Evolutionary conservation across 2,797 vertebrate genomes (phyloP), one percentile per base, ranked within the genome.

Genomic region (Tangara arthus): DNA sequence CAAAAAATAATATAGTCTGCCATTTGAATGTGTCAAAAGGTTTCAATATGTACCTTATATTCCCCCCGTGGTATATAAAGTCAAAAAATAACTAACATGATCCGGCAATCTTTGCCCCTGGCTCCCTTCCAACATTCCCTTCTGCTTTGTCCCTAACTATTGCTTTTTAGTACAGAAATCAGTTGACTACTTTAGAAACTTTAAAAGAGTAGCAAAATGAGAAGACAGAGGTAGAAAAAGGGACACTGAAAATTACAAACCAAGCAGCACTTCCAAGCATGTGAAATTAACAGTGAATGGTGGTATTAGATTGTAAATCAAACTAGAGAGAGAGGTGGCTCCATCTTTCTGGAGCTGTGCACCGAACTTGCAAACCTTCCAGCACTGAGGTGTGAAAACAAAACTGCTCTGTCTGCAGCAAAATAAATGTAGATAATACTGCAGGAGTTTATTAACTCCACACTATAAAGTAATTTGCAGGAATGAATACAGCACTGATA

Each of bases 41-140:
- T 70, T 82, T 86, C 39, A 55, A 9, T 8, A 41, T 6, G 2
- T 46, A 68, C 15, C 15, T 75, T 71, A 12, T 22, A 63, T 12
- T 34, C 3, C 13, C 14, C 6, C 13, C 1, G 1, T 6, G 20
- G 13, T 23, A 82, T 5, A 53, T 9, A 39, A 80, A n/a, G 27
- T 55, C 1, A 72, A 78, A 70, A 64, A 70, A 65, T 16, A 63
- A 35, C 47, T 22, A 49, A 84, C 65, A 69, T 22, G 13, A 86
- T 46, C 16, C 52, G 34, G 23, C 27, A 32, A 61, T 34, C 34
- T 82, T 71, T 55, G 72, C 4, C 10, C 11, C 12, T 34, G 12
- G 8, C 15, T 90, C 41, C 34, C 8, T 52, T 69, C 30, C 42
- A 92, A 21, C 34, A 50, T 24, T 46, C 22, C 35, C 24, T 77